A percentile compares a stretch with the other conserved stretches of the same genome.
phyloP scores from a whole-genome alignment of 2,797 vertebrate species.

The Ataeniobius toweri region DNA sequence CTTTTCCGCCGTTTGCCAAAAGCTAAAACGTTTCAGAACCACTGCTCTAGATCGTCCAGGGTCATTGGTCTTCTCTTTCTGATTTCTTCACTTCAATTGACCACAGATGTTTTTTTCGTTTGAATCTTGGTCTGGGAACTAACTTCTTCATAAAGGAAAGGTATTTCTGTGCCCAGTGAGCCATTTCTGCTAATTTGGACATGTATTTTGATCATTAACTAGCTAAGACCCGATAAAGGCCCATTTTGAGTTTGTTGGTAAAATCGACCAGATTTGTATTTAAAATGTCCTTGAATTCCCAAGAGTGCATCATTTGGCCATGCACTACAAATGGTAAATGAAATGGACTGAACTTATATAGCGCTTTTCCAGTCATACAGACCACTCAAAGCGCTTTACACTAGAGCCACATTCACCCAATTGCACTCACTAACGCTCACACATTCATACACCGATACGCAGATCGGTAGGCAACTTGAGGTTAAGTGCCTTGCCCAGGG shows the following conservation, averaged over 20 bases:
- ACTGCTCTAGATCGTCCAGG: background rate
- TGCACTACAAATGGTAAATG: no score
- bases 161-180: background rate
- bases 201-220: background rate
- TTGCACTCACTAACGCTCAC: no score
- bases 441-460: no score
- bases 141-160: background rate
- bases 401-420: no score
- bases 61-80: background rate
- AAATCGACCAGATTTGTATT: background rate
- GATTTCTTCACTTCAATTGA: background rate
- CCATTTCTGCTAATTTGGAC: background rate
- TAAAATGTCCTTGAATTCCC: background rate
- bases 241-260: background rate
- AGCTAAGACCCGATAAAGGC: background rate
- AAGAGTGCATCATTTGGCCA: no score
- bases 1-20: background rate
- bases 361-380: no score
- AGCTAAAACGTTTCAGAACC: background rate
- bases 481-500: no score
- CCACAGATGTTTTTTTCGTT: background rate
- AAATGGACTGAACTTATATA: no score
- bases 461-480: no score
- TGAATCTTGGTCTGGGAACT: background rate
- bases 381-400: no score